phyloP scores from a whole-genome alignment of 2,888 invertebrate genomes.

The Pterobdella sp. region DNA sequence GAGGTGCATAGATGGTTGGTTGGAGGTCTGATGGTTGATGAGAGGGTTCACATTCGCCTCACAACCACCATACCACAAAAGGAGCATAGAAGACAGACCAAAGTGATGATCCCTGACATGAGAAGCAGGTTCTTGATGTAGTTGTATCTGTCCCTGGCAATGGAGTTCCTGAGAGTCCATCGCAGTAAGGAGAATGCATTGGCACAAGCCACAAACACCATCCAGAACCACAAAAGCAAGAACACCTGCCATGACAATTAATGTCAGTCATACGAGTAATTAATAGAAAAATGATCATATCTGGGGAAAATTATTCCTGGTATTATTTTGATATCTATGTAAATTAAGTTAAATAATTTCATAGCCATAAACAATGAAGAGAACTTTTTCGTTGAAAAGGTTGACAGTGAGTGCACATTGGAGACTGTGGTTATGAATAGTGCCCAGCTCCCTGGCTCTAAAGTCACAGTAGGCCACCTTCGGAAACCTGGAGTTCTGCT shows the following conservation, averaged over 20 bases:
- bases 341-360: too few species aligned
- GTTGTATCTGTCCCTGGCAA: slow-evolving; percentile 30
- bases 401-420: slow-evolving; percentile 49
- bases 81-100: not conserved
- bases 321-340: too few species aligned
- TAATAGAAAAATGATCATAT: too few species aligned
- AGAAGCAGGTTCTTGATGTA: slow-evolving; percentile 45
- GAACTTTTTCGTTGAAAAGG: slow-evolving; percentile 45
- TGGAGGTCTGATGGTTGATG: not conserved
- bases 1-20: not conserved
- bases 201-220: slow-evolving; percentile 51
- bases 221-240: slow-evolving; percentile 55
- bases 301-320: too few species aligned
- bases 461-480: slow-evolving; percentile 35
- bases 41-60: not conserved
- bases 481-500: slow-evolving; percentile 30
- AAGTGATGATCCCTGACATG: slow-evolving; percentile 22
- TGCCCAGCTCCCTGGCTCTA: slow-evolving; percentile 42
- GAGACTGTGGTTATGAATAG: slow-evolving; percentile 52
- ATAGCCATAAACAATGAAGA: too few species aligned
- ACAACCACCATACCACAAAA: not conserved
- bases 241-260: slow-evolving; percentile 38
- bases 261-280: too few species aligned
- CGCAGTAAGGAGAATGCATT: slow-evolving; percentile 50
- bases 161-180: slow-evolving; percentile 45